Evolutionary conservation across 1,140 invertebrate species (phyloP).

Genomic region (Drosophila eugracilis): DNA sequence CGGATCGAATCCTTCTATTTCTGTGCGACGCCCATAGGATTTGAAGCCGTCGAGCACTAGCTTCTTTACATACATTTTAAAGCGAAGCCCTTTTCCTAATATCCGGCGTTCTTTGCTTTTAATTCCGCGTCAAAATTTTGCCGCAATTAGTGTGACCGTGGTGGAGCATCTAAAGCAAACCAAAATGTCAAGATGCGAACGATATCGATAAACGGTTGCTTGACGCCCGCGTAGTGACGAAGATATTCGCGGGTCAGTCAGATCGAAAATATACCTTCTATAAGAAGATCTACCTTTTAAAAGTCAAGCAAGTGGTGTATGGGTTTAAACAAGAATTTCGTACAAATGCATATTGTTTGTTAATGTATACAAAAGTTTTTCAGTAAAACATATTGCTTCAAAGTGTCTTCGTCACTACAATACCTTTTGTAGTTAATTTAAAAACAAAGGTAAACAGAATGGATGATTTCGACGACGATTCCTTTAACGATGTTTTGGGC

Average conservation of each 20-base stretch:
- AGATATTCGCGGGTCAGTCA: no score
- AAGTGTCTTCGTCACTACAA: not conserved
- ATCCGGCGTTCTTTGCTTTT: not conserved
- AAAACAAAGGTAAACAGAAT: constrained; percentile 15
- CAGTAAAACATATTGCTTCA: not conserved
- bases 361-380: no score
- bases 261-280: no score
- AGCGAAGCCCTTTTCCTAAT: not conserved
- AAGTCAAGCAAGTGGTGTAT: no score
- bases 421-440: not conserved
- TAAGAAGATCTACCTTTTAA: no score
- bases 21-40: constrained; percentile 97
- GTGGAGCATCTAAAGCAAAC: not conserved
- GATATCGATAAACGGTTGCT: not conserved
- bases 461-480: constrained; percentile 75
- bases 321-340: no score
- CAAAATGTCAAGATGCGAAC: not conserved
- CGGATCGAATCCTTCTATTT: constrained; percentile 97
- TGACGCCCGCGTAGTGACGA: not conserved
- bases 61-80: constrained; percentile 96
- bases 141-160: constrained; percentile 45
- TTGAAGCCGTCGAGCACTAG: constrained; percentile 99
- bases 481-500: constrained; percentile 71
- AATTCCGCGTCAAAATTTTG: constrained; percentile 35
- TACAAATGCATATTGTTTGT: no score